Evolutionary conservation across 1,140 invertebrate genomes (phyloP), one percentile per base, ranked within the genome.

Genomic region (Temnothorax curvispinosus): DNA sequence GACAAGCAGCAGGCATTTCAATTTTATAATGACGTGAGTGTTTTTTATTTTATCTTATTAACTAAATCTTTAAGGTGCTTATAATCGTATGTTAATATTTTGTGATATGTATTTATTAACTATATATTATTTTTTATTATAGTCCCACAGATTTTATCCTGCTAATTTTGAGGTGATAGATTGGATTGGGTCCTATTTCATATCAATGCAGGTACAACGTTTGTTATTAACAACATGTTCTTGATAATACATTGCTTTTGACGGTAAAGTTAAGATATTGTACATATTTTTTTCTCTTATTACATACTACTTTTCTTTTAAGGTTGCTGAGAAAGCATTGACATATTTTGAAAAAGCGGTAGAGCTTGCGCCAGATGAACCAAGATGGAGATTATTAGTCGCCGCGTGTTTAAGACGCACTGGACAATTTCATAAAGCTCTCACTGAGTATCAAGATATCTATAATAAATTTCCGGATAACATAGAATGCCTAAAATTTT

Each of bases 1-100:
- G 98, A 99, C 94, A 98, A 98, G 90, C 98, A 98, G 92, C 98
- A 98, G 94, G 98, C 98, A 1, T 98, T 98, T 95, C 98, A 99
- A 91, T 99, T 98, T 95, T 98, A 99, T 91, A 97, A 97, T 94
- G 98, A 99, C 95, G 98, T 98, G 95, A 95, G 96, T 94, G 54
- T 1, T 44, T 62, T 50, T 44, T 44, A 60, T 72, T 52, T 5
- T 18, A 27, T 72, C 71, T 9, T 60, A 56, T 85, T 32, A 50
- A 67, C 3, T 71, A 54, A 69, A 65, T 44, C 18, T 65, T 77
- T 44, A 0, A 11, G 56, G 11, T 47, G 8, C 2, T 11, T 69
- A 6, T 60, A 58, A 58, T 38, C 1, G 7, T 74, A 71, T 41
- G 78, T 65, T 47, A 75, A 69, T 52, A 72, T 72, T 80, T 71